Evolutionary conservation across 1,140 invertebrate genomes (phyloP).

Genomic region (Drosophila burlai): DNA sequence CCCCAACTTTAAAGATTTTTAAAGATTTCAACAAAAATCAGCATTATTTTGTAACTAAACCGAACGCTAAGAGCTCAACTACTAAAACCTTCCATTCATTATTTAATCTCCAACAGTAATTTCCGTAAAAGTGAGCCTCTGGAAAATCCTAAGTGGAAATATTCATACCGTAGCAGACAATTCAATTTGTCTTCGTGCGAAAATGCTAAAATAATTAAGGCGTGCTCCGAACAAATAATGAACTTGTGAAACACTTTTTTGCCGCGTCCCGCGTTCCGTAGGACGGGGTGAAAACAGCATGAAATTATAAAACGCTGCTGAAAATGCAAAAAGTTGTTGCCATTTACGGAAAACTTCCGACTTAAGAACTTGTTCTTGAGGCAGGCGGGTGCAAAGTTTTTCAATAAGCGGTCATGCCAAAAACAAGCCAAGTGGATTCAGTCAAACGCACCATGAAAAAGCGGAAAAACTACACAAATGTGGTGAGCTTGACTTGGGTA

Average conservation of each 20-base stretch:
- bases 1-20: background rate
- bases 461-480: constrained; percentile 48
- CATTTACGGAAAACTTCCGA: constrained; percentile 64
- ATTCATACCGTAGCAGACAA: constrained; percentile 41
- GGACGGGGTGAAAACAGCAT: constrained; percentile 30
- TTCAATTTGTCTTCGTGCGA: constrained; percentile 47
- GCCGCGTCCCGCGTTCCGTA: background rate
- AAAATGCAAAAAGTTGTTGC: constrained; percentile 64
- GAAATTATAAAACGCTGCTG: constrained; percentile 61
- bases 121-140: background rate
- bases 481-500: constrained; percentile 17
- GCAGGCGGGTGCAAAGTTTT: constrained; percentile 61
- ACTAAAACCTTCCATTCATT: constrained; percentile 1
- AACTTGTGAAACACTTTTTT: constrained; percentile 57
- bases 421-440: constrained; percentile 47
- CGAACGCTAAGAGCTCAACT: background rate
- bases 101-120: constrained; percentile 9
- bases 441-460: constrained; percentile 16
- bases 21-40: background rate
- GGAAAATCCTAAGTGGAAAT: constrained; percentile 6
- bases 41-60: background rate
- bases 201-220: constrained; percentile 69
- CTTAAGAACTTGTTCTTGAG: constrained; percentile 30
- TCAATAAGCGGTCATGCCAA: constrained; percentile 71
- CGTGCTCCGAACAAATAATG: constrained; percentile 55